Conservation (phyloP, 92 coral and sea anemone genomes). For the Muricea muricata region DNA sequence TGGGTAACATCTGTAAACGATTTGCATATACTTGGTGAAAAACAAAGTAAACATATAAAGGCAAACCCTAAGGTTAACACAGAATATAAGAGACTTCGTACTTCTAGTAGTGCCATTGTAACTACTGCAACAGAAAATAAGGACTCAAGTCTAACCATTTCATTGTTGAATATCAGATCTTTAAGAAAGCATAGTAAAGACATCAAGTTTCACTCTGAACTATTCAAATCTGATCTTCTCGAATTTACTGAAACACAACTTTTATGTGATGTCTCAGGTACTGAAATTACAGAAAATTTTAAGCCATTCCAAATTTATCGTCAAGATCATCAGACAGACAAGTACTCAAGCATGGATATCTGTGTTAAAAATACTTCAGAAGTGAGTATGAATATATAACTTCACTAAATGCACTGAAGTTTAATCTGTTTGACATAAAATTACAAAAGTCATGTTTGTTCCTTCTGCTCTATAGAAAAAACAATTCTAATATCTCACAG, state of each 20-base stretch:
- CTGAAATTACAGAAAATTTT: not conserved
- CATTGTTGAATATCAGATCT: slow-evolving; percentile 38
- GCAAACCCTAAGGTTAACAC: not conserved
- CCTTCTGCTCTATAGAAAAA: slow-evolving; percentile 28
- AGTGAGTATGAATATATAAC: slow-evolving; percentile 13
- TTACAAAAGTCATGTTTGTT: not conserved
- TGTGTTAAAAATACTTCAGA: slow-evolving; percentile 37
- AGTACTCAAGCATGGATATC: slow-evolving; percentile 48
- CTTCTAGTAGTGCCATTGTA: no score
- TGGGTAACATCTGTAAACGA: not conserved
- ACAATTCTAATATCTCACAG: slow-evolving; percentile 10
- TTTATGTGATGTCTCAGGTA: not conserved
- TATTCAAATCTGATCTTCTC: not conserved
- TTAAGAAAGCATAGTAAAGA: slow-evolving; percentile 33
- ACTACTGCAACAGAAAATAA: not conserved
- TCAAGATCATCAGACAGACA: slow-evolving; percentile 7
- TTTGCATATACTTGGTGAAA: not conserved
- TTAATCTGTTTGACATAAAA: slow-evolving; percentile 17
- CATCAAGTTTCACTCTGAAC: slow-evolving; percentile 19
- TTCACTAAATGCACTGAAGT: slow-evolving; percentile 36
- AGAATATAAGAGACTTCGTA: not conserved
- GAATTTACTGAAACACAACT: slow-evolving; percentile 10
- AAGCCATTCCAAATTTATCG: not conserved
- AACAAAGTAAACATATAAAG: not conserved
- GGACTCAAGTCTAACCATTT: not conserved